Evolutionary conservation across 2,113 vertebrate species (phyloP).

Genomic region (Marmota monax): DNA sequence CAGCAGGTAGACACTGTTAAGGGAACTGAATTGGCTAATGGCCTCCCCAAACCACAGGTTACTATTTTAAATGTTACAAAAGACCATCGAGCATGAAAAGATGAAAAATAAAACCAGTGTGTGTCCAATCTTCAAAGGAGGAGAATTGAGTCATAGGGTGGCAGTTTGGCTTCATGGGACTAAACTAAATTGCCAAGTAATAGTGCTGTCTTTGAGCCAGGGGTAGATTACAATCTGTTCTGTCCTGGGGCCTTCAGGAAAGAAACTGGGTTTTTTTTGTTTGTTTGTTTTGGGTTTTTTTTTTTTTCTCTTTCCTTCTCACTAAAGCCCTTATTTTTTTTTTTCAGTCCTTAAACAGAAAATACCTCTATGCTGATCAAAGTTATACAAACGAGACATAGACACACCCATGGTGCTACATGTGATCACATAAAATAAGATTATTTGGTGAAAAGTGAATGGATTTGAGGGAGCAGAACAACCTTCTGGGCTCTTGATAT

Average conservation of each 20-base stretch:
- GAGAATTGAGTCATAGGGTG: not conserved
- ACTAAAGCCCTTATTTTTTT: constrained; percentile 48
- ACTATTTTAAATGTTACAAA: constrained; percentile 73
- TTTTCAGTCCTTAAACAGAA: not conserved
- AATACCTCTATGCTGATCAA: not conserved
- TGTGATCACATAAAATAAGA: not conserved
- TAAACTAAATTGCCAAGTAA: not conserved
- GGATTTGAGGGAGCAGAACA: not conserved
- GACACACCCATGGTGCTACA: not conserved
- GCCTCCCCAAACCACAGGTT: constrained; percentile 62
- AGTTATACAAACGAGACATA: constrained; percentile 2
- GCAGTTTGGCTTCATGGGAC: not conserved
- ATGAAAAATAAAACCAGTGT: constrained; percentile 64
- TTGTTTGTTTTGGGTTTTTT: too few relatives aligned
- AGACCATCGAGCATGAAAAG: not conserved
- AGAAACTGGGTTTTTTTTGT: not conserved
- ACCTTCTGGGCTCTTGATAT: not conserved
- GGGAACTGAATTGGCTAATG: constrained; percentile 41
- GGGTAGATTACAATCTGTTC: not conserved
- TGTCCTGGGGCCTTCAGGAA: constrained; percentile 25
- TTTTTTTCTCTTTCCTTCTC: constrained; percentile 9
- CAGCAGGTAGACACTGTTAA: constrained; percentile 40
- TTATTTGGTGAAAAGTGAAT: not conserved
- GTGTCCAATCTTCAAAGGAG: constrained; percentile 57
- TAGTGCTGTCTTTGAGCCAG: not conserved